phyloP scores from a whole-genome alignment of 2,797 vertebrate genomes.

The Phylloscopus collybita region DNA sequence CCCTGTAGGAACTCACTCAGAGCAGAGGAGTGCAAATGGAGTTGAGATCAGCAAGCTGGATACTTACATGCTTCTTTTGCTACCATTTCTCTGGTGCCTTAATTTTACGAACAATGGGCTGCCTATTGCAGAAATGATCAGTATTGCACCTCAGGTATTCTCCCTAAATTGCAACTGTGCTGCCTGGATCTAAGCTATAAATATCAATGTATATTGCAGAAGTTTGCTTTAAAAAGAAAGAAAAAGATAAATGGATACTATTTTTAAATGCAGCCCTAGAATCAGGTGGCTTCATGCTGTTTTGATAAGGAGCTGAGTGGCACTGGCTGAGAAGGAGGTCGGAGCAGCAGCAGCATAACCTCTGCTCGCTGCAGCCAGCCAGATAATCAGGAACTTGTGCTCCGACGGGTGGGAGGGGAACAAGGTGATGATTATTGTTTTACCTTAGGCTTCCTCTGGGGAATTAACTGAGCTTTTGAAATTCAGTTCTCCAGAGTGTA shows the following conservation, averaged over 20 bases:
- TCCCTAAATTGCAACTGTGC: constrained; percentile 9
- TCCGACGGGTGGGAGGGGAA: not conserved
- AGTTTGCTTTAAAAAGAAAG: constrained; percentile 25
- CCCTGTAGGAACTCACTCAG: constrained; percentile 50
- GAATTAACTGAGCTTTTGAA: constrained; percentile 29
- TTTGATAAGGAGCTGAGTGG: constrained; percentile 43
- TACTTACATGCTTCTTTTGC: not conserved
- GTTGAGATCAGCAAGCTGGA: constrained; percentile 14
- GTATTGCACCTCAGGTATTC: constrained; percentile 15
- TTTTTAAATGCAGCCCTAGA: constrained; percentile 50
- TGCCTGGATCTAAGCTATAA: constrained; percentile 30
- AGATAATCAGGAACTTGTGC: constrained; percentile 18
- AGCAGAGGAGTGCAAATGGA: constrained; percentile 23
- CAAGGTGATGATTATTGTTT: constrained; percentile 56
- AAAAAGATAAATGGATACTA: constrained; percentile 37
- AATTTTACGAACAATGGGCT: constrained; percentile 14
- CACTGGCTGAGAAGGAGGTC: constrained; percentile 29
- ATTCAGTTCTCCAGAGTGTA: not conserved
- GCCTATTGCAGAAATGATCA: constrained; percentile 23
- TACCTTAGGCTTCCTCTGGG: constrained; percentile 1
- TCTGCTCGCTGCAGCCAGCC: not conserved
- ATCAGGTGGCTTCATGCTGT: constrained; percentile 34
- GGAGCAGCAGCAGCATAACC: not conserved
- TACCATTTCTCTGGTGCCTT: not conserved
- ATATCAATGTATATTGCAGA: constrained; percentile 16